Conservation (phyloP, 2,797 vertebrate species). For the Amblyraja radiata region DNA sequence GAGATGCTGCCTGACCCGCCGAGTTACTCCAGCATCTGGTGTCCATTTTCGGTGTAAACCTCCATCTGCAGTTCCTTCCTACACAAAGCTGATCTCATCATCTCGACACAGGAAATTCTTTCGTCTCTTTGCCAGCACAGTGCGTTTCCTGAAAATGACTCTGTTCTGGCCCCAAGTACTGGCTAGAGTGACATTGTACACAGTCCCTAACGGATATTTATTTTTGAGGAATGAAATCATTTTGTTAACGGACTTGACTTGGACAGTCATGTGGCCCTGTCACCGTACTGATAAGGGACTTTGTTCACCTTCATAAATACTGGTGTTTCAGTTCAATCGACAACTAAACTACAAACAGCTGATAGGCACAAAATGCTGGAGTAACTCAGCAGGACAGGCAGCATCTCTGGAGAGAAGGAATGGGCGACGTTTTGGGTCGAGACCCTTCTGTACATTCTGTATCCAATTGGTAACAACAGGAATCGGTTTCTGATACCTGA, state of each 20-base stretch:
- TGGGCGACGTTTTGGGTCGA: too few species aligned
- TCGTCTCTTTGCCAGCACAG: not conserved
- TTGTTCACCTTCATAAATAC: not conserved
- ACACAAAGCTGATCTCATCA: not conserved
- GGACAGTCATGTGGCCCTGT: not conserved
- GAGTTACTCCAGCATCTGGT: too few species aligned
- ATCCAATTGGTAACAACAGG: not conserved
- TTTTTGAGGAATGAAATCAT: not conserved
- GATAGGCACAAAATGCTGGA: too few species aligned
- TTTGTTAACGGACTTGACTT: not conserved
- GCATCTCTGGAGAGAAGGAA: too few species aligned
- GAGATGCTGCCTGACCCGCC: too few species aligned
- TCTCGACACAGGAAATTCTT: slow-evolving; percentile 11
- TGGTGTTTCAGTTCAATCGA: not conserved
- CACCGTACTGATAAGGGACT: not conserved
- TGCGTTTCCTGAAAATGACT: not conserved
- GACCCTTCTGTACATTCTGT: too few species aligned
- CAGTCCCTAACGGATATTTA: not conserved
- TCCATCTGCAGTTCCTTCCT: too few species aligned
- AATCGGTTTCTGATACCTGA: not conserved
- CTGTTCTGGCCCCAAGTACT: not conserved
- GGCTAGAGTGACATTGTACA: not conserved
- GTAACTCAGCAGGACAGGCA: too few species aligned
- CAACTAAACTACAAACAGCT: not conserved
- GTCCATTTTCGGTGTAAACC: too few species aligned